Conservation (phyloP, 2,113 vertebrate species). For the Sturnira hondurensis region DNA sequence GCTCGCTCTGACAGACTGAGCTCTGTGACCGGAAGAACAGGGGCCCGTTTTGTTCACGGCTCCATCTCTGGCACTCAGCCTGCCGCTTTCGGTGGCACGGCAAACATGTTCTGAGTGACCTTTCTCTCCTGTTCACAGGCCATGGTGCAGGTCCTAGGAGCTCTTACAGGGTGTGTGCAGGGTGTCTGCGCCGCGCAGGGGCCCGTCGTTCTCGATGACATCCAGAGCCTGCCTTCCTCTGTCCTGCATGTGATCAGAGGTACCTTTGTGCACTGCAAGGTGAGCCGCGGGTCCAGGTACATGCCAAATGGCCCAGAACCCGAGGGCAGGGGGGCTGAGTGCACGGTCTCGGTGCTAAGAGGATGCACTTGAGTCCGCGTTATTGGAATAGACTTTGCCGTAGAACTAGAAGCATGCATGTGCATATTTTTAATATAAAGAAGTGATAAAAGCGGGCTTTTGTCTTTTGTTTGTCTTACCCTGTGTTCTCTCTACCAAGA, state of each 20-base stretch:
- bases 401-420: neutral
- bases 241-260: constrained; percentile 88
- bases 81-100: neutral
- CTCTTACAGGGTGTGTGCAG: constrained; percentile 85
- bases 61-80: neutral
- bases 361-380: neutral
- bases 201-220: constrained; percentile 75
- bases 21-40: neutral
- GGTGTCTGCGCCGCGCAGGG: constrained; percentile 83
- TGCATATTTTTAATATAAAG: neutral
- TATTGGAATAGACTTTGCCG: neutral
- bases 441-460: neutral
- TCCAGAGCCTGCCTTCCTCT: constrained; percentile 88
- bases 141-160: constrained; percentile 87
- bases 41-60: neutral
- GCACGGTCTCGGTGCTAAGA: neutral
- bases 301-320: neutral
- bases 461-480: neutral
- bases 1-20: neutral
- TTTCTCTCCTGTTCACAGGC: constrained; percentile 74
- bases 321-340: neutral
- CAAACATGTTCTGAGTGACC: neutral
- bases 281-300: constrained; percentile 62
- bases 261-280: constrained; percentile 94
- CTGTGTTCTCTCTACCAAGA: neutral